phyloP scores from a whole-genome alignment of 92 coral and sea anemone species.

The Epizoanthus illoricatus region DNA sequence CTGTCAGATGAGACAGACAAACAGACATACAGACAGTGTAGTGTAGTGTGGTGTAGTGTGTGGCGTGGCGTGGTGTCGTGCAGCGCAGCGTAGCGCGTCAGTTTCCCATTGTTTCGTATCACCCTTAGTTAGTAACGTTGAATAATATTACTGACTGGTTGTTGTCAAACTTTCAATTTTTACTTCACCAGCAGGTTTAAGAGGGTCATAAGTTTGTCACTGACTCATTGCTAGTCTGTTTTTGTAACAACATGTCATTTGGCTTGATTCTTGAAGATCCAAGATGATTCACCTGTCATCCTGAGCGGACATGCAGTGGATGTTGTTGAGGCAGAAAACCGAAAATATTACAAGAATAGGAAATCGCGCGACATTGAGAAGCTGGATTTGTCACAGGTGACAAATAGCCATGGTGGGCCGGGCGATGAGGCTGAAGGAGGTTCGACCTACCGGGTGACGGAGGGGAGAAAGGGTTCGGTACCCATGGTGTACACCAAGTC shows the following conservation, averaged over 20 bases:
- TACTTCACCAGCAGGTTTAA: too few species aligned
- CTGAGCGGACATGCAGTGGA: constrained; percentile 77
- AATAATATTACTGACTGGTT: too few species aligned
- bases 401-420: constrained; percentile 9
- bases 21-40: too few species aligned
- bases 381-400: constrained; percentile 22
- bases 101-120: too few species aligned
- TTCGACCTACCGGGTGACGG: constrained; percentile 72
- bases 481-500: constrained; percentile 50
- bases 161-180: too few species aligned
- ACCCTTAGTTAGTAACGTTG: too few species aligned
- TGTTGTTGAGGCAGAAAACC: constrained; percentile 76
- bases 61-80: too few species aligned
- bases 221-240: too few species aligned
- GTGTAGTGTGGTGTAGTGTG: constrained; percentile 59
- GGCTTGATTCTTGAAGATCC: constrained; percentile 32
- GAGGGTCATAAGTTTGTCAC: too few species aligned
- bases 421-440: constrained; percentile 50
- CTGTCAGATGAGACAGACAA: constrained; percentile 30
- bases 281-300: constrained; percentile 23
- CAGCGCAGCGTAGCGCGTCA: constrained; percentile 7
- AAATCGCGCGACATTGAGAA: neutral
- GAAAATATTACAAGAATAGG: constrained; percentile 45
- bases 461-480: constrained; percentile 65
- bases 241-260: neutral